These are phyloP conservation scores for Lucilia sericata DNA, from an alignment of 1,140 invertebrate genomes.

Conservation along the genomic window DNA sequence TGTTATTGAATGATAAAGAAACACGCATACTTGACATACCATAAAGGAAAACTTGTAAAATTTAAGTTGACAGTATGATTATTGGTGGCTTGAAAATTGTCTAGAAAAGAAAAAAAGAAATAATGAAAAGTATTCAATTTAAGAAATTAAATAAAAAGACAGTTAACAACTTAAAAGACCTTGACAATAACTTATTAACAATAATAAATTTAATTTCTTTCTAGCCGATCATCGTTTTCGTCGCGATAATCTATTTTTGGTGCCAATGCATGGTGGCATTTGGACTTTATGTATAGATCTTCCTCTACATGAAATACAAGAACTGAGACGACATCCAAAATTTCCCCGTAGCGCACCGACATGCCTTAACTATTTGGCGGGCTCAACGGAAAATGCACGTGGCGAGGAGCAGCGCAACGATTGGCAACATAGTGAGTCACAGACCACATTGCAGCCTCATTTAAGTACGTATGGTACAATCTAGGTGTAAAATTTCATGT, in stretches of 20 bases:
- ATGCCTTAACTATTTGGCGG: slow-evolving; percentile 83
- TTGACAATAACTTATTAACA: background rate
- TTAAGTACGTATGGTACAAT: slow-evolving; percentile 66
- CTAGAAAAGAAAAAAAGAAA: background rate
- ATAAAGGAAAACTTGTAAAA: background rate
- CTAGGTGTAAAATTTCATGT: slow-evolving; percentile 47
- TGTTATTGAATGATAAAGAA: background rate
- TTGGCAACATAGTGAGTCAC: slow-evolving; percentile 84
- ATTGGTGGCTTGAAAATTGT: background rate
- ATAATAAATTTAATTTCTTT: slow-evolving; percentile 34
- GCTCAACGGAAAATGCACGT: slow-evolving; percentile 72
- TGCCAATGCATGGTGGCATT: slow-evolving; percentile 87
- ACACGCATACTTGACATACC: background rate
- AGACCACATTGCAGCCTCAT: slow-evolving; percentile 68
- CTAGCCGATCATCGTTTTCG: slow-evolving; percentile 63
- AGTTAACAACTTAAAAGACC: background rate
- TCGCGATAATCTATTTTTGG: slow-evolving; percentile 75
- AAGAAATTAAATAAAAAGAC: background rate
- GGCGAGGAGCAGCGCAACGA: slow-evolving; percentile 79
- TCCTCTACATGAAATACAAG: slow-evolving; percentile 77
- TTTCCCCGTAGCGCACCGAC: slow-evolving; percentile 75
- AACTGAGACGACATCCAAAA: slow-evolving; percentile 73
- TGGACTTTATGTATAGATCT: slow-evolving; percentile 87
- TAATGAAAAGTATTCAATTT: background rate
- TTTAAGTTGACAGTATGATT: background rate